Base-by-base conservation (phyloP, 2,113 vertebrate species). In the Archocentrus centrarchus region DNA sequence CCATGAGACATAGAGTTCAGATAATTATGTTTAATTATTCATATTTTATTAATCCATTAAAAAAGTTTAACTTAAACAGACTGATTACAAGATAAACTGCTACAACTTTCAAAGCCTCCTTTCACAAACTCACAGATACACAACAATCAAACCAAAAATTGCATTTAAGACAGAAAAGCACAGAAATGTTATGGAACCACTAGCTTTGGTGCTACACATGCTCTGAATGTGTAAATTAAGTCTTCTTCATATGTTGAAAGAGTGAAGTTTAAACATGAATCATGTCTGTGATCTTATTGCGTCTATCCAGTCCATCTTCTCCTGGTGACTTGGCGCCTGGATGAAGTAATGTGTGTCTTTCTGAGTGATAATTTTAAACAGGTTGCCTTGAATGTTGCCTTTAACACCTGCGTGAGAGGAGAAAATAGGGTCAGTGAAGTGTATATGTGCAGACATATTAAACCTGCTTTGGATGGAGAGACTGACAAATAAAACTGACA, bases 281-380 rank as follows among this genome's bases (percentile, higher is more conserved):
- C 15, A 95, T 18, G 96, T 97, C 61, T 97, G 90, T 73, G 93
- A 88, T 90, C 97, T 97, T 89, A 99, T 98, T 15, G 97, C 97
- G 61, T 97, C 96, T 35, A 99, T 97, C 98, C 98, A 99, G 64
- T 97, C 96, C 75, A 94, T 94, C 94, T 97, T 95, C 87, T 98
- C 97, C 89, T 96, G 93, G 47, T 96, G 95, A 82, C 95, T 97
- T 77, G 98, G 97, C 41, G 98, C 97, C 95, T 99, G 98, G 82
- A 99, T 98, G 79, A 97, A 99, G 92, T 98, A 99, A 88, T 95
- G 97, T 37, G 88, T 94, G 88, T 99, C 96, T 8, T 95, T 94
- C 89, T 97, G 97, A 13, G 98, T 99, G 91, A 99, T 99, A 94
- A 99, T 98, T 94, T 99, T 98, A 90, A 99, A 98, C 77, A 99